Conservation (phyloP, 2,113 vertebrate species). For the Oxyura jamaicensis region DNA sequence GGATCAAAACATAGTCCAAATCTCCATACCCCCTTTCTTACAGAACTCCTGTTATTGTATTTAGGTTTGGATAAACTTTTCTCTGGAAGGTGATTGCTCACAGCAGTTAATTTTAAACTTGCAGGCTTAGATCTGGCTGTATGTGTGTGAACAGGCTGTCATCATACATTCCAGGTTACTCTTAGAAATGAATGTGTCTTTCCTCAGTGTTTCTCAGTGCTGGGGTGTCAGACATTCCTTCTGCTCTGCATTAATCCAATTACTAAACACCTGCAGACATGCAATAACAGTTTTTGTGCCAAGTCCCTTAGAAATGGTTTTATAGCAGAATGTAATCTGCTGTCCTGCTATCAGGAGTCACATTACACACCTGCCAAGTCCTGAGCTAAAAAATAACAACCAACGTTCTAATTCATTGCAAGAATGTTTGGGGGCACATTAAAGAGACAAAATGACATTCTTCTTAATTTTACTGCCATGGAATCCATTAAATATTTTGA, state of each 20-base stretch:
- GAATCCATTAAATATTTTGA: slow-evolving; percentile 69
- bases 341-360: slow-evolving; percentile 82
- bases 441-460: slow-evolving; percentile 65
- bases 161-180: slow-evolving; percentile 82
- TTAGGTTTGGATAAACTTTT: slow-evolving; percentile 90
- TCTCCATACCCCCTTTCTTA: slow-evolving; percentile 77
- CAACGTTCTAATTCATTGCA: slow-evolving; percentile 64
- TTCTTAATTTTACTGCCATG: slow-evolving; percentile 65
- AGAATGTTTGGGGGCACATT: slow-evolving; percentile 68
- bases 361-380: slow-evolving; percentile 87
- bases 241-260: slow-evolving; percentile 90
- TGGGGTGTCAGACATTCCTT: slow-evolving; percentile 84
- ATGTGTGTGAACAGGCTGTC: slow-evolving; percentile 81
- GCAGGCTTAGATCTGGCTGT: slow-evolving; percentile 79
- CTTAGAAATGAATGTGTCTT: slow-evolving; percentile 82
- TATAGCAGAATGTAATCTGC: slow-evolving; percentile 82
- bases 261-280: slow-evolving; percentile 93
- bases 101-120: slow-evolving; percentile 79
- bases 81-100: slow-evolving; percentile 82
- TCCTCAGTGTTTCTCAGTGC: slow-evolving; percentile 75
- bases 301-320: slow-evolving; percentile 84
- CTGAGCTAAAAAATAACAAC: slow-evolving; percentile 81
- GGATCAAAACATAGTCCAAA: slow-evolving; percentile 82
- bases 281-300: slow-evolving; percentile 88
- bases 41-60: slow-evolving; percentile 85